Base-by-base conservation (phyloP, 2,888 invertebrate species). In the Drosophila nr. medialis region DNA sequence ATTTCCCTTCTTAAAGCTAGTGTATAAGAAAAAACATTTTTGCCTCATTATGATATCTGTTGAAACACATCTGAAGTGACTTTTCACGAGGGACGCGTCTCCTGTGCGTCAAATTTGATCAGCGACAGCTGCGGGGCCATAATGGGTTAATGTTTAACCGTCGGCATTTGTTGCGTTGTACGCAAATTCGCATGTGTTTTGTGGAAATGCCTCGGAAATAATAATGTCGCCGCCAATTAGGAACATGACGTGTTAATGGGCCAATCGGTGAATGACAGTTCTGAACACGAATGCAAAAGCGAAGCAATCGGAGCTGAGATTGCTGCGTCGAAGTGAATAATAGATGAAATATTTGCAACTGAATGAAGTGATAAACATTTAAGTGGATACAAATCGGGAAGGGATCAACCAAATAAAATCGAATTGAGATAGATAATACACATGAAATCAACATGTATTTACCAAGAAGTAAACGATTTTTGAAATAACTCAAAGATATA, bases 71-170 rank as follows among this genome's bases (percentile, higher is more conserved):
- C 85, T 73, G 76, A 89, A 76, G 82, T 64, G 90, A 89, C 86
- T 70, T 81, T 81, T 75, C 63, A 30, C 54, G 11, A 27, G 54
- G 6, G 32, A 24, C 70, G 53, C 15, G 56, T 18, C 80, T 48
- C 58, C 64, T 49, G 67, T 67, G 50, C 68, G 64, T 61, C 58
- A 79, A 69, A 61, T 79, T 67, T 67, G 76, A 72, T 77, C 77
- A 69, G 45, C 51, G 56, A 54, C 74, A 58, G 48, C 36, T 55
- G 42, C 36, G 56, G 64, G 74, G 54, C 77, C 60, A 56, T 83
- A 89, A 83, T 89, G 86, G 84, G 83, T 83, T 80, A 89, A 83
- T 81, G 75, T 83, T 77, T 64, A 66, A 61, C 54, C 72, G 55
- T 45, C 50, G 53, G 15, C 56, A 53, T 24, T 42, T 45, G 45